phyloP scores from a whole-genome alignment of 2,888 invertebrate genomes.

The Phymatocera aterrima region DNA sequence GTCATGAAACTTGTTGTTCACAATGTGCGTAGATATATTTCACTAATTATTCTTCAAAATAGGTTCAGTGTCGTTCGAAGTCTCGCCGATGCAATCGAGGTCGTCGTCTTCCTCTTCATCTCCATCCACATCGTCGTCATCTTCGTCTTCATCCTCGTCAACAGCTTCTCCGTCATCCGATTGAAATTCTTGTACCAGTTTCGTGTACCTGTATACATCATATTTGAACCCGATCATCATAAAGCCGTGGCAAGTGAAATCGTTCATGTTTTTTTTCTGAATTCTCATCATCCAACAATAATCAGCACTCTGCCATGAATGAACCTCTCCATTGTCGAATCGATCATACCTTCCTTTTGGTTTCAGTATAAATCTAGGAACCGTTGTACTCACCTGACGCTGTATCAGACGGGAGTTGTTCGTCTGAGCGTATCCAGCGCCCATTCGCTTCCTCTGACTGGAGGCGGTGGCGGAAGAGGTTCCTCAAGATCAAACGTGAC shows the following conservation, averaged over 20 bases:
- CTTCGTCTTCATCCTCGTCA: slow-evolving; percentile 45
- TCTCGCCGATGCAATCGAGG: slow-evolving; percentile 1
- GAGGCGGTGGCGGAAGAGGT: slow-evolving; percentile 74
- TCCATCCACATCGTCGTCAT: slow-evolving; percentile 40
- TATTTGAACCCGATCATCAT: no score
- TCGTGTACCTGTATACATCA: slow-evolving; percentile 64
- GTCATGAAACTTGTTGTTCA: not conserved
- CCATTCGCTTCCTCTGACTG: slow-evolving; percentile 75
- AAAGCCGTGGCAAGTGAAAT: no score
- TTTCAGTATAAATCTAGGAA: not conserved
- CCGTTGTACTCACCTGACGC: slow-evolving; percentile 64
- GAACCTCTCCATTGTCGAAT: not conserved
- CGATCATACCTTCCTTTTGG: no score
- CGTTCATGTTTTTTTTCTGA: no score
- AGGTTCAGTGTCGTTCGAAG: slow-evolving; percentile 4
- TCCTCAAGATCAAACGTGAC: slow-evolving; percentile 84
- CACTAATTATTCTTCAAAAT: slow-evolving; percentile 38
- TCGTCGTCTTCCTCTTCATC: not conserved
- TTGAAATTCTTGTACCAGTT: slow-evolving; percentile 66
- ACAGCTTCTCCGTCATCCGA: slow-evolving; percentile 59
- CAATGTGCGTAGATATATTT: slow-evolving; percentile 31
- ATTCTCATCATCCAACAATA: not conserved
- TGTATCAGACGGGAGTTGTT: slow-evolving; percentile 75
- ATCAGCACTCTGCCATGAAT: not conserved
- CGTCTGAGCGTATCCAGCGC: slow-evolving; percentile 71